Percentiles rank a stretch among this genome's conserved stretches.
These are phyloP conservation scores for Lasius fuliginosus DNA, from an alignment of 2,888 invertebrate genomes.

Conservation along the genomic window DNA sequence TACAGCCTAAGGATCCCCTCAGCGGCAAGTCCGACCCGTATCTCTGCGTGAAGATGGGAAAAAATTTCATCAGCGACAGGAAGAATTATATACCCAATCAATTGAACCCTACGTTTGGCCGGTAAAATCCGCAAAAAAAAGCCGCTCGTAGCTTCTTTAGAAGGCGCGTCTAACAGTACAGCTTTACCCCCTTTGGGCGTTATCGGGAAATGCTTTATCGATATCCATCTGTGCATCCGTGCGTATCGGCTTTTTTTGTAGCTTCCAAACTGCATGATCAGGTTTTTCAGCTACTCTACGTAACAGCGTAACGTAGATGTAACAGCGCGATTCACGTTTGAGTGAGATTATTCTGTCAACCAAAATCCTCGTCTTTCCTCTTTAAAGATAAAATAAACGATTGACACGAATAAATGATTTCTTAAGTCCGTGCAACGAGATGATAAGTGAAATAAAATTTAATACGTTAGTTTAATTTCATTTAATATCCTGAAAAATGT, in stretches of 20 bases:
- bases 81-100: conserved; percentile 91
- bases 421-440: background rate
- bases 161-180: background rate
- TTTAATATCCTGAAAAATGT: background rate
- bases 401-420: background rate
- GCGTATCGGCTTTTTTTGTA: conserved; percentile 25
- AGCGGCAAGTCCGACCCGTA: conserved; percentile 93
- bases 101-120: conserved; percentile 94
- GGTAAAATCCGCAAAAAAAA: conserved; percentile 85
- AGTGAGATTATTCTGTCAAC: background rate
- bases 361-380: background rate
- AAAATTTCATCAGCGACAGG: conserved; percentile 89
- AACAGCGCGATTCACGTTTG: background rate
- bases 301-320: background rate
- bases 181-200: conserved; percentile 6
- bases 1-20: conserved; percentile 90
- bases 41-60: conserved; percentile 90
- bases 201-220: conserved; percentile 43
- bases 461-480: background rate
- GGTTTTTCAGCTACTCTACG: conserved; percentile 24
- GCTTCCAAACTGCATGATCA: conserved; percentile 17
- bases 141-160: conserved; percentile 37
- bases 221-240: conserved; percentile 40
- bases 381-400: background rate
- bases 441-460: conserved; percentile 3